Percentiles rank a stretch among this genome's conserved stretches.
These are phyloP conservation scores for Enoplosus armatus DNA, from an alignment of 2,797 vertebrate species.

Conservation along the genomic window DNA sequence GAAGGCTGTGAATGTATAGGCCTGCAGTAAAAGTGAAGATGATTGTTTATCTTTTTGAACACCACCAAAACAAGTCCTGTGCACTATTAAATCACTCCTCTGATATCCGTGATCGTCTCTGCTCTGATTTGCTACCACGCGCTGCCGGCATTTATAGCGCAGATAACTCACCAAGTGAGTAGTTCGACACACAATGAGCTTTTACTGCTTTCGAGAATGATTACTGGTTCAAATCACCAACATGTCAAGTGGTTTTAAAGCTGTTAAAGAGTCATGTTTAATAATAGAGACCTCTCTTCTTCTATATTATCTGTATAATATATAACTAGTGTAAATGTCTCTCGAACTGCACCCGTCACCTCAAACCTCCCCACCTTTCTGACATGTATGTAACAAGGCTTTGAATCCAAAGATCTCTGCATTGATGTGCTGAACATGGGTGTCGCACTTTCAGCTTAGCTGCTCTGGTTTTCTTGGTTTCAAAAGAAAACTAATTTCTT, in stretches of 20 bases:
- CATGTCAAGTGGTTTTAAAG: conserved; percentile 18
- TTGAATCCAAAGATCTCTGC: conserved; percentile 25
- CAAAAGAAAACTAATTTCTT: neutral
- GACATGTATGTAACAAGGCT: conserved; percentile 4
- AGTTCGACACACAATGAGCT: neutral
- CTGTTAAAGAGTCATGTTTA: neutral
- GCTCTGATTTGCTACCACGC: conserved; percentile 8
- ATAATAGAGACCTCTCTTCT: neutral
- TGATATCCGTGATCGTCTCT: conserved; percentile 8
- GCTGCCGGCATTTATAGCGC: neutral
- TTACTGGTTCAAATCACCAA: conserved; percentile 8
- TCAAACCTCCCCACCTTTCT: conserved; percentile 1
- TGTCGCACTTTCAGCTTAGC: conserved; percentile 42
- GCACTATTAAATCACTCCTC: conserved; percentile 9
- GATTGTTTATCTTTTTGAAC: conserved; percentile 36
- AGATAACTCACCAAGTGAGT: conserved; percentile 26
- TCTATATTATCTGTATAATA: neutral
- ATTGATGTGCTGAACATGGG: conserved; percentile 32
- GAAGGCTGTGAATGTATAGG: conserved; percentile 36
- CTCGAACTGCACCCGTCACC: neutral
- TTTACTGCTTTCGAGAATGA: conserved; percentile 1
- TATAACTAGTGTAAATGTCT: conserved; percentile 1
- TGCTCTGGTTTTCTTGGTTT: conserved; percentile 18
- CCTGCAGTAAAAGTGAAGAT: conserved; percentile 35
- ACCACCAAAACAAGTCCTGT: conserved; percentile 33